A percentile compares a stretch with the other conserved stretches of the same genome.
phyloP scores from a whole-genome alignment of 64 coral and sea anemone species.

The Dendrophyllia cribrosa region DNA sequence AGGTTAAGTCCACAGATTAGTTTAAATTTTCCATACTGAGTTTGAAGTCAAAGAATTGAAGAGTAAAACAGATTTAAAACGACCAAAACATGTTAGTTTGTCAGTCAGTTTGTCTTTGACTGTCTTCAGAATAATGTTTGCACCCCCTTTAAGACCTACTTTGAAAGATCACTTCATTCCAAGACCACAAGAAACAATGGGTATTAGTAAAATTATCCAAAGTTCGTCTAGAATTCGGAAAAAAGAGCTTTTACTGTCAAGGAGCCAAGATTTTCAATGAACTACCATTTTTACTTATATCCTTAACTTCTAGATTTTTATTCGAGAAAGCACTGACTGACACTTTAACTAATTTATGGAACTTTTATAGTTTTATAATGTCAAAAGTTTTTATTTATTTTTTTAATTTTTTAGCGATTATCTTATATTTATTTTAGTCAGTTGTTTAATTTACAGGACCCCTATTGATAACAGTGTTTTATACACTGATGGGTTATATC shows the following conservation, averaged over 20 bases:
- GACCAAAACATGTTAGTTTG: no score
- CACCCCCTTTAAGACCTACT: background rate
- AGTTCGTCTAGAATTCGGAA: background rate
- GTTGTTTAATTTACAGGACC: background rate
- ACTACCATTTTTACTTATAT: background rate
- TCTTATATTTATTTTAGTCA: background rate
- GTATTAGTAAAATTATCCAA: background rate
- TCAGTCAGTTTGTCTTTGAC: background rate
- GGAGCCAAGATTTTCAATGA: background rate
- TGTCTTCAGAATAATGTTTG: slow-evolving; percentile 14
- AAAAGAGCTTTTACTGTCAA: background rate
- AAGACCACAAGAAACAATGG: slow-evolving; percentile 9
- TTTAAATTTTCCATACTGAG: no score
- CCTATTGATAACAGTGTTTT: background rate
- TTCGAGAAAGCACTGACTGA: background rate
- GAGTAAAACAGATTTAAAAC: no score
- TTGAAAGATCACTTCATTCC: background rate
- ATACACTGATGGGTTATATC: background rate
- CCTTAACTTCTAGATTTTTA: background rate
- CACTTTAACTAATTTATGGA: background rate
- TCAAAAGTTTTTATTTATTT: background rate
- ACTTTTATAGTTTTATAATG: background rate
- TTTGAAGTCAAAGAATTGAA: no score
- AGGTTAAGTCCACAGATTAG: no score
- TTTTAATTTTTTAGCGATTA: background rate